These are phyloP conservation scores for Paedocypris micromegethes DNA, from an alignment of 2,797 vertebrate species.

Conservation along the genomic window DNA sequence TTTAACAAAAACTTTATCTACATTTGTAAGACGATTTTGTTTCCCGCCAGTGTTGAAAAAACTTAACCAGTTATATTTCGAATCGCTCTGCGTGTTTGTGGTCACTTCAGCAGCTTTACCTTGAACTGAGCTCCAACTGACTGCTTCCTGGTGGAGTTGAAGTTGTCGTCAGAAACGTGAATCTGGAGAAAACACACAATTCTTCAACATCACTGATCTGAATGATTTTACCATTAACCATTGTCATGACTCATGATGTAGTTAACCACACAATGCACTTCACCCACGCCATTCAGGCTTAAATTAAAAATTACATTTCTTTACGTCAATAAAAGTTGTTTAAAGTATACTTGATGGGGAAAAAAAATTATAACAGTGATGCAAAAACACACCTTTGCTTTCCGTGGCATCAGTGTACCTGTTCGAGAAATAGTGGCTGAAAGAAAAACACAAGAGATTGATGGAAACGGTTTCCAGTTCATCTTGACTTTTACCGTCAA, in stretches of 20 bases:
- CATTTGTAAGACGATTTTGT: too few species aligned
- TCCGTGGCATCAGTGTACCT: constrained; percentile 67
- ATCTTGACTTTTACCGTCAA: too few species aligned
- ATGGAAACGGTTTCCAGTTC: background rate
- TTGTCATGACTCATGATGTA: too few species aligned
- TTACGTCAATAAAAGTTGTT: too few species aligned
- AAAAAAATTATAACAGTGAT: background rate
- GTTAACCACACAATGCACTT: too few species aligned
- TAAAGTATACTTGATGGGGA: too few species aligned
- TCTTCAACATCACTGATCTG: background rate
- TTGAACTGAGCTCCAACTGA: constrained; percentile 69
- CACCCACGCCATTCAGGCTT: too few species aligned
- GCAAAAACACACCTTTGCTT: constrained; percentile 59
- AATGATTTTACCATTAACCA: background rate
- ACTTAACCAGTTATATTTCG: too few species aligned
- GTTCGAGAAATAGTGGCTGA: constrained; percentile 71
- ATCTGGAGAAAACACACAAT: constrained; percentile 9
- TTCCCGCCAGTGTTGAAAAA: too few species aligned
- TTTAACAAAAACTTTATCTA: too few species aligned
- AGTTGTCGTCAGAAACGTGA: constrained; percentile 57
- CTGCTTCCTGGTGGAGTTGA: constrained; percentile 69
- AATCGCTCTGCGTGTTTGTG: too few species aligned
- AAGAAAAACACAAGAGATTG: constrained; percentile 23
- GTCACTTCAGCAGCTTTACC: constrained; percentile 45
- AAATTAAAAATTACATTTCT: too few species aligned